phyloP scores from a whole-genome alignment of 2,888 invertebrate species.

The Drosophila testacea region DNA sequence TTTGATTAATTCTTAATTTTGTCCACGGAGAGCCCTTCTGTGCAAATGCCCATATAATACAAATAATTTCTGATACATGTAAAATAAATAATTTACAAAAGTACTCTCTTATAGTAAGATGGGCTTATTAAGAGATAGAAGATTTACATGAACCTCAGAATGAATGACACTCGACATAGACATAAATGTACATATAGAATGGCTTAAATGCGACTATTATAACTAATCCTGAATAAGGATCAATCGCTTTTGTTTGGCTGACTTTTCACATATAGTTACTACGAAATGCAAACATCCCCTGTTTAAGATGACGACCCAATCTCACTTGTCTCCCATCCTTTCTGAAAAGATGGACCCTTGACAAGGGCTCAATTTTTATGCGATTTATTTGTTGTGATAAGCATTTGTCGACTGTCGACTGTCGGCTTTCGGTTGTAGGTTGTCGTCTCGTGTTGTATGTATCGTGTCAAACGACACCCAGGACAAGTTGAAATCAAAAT shows the following conservation, averaged over 20 bases:
- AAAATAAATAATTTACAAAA: not conserved
- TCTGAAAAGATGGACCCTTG: slow-evolving; percentile 50
- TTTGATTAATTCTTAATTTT: too few relatives aligned
- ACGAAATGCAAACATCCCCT: slow-evolving; percentile 31
- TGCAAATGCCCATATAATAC: too few relatives aligned
- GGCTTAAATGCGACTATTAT: slow-evolving; percentile 73
- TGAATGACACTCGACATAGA: slow-evolving; percentile 42
- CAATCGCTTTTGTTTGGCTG: slow-evolving; percentile 47
- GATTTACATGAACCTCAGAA: slow-evolving; percentile 5
- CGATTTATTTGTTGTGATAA: slow-evolving; percentile 78
- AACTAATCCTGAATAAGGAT: slow-evolving; percentile 63
- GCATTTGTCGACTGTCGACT: slow-evolving; percentile 46
- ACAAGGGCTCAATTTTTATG: slow-evolving; percentile 80
- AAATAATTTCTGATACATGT: not conserved
- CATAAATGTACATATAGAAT: slow-evolving; percentile 50
- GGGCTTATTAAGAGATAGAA: slow-evolving; percentile 14
- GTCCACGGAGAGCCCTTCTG: too few relatives aligned
- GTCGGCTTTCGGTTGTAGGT: slow-evolving; percentile 23
- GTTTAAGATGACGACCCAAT: not conserved
- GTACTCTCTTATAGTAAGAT: not conserved
- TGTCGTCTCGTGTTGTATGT: slow-evolving; percentile 26
- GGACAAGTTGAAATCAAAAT: slow-evolving; percentile 51
- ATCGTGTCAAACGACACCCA: slow-evolving; percentile 62
- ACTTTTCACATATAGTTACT: slow-evolving; percentile 29
- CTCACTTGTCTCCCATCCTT: not conserved